These are phyloP conservation scores for Sabatieria punctata DNA, from an alignment of 2,888 invertebrate genomes.

Conservation along the genomic window DNA sequence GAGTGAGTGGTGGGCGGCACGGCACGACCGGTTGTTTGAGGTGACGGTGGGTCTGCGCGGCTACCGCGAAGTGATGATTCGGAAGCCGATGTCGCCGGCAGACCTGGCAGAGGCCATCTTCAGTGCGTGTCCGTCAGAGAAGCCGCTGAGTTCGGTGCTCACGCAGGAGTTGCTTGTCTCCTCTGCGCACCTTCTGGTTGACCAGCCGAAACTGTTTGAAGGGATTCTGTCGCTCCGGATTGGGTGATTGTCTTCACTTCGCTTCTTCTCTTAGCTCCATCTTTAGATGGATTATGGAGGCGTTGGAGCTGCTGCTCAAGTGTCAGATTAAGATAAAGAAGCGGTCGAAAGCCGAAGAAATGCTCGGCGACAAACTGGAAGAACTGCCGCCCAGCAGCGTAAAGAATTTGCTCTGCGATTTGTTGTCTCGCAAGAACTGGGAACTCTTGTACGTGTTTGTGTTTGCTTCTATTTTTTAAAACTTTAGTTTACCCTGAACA, in stretches of 20 bases:
- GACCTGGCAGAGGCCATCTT: slow-evolving; percentile 87
- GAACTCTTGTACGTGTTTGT: too few species aligned
- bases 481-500: too few species aligned
- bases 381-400: too few species aligned
- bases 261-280: neutral
- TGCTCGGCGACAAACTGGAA: too few species aligned
- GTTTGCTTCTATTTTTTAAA: too few species aligned
- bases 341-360: too few species aligned
- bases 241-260: slow-evolving; percentile 38
- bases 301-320: neutral
- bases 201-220: slow-evolving; percentile 78
- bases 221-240: slow-evolving; percentile 68
- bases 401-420: too few species aligned
- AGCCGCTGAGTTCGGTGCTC: slow-evolving; percentile 74
- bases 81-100: slow-evolving; percentile 87
- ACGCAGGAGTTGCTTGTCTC: slow-evolving; percentile 70
- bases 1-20: slow-evolving; percentile 13
- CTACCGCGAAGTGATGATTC: slow-evolving; percentile 79
- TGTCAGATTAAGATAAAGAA: too few species aligned
- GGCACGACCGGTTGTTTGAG: slow-evolving; percentile 26
- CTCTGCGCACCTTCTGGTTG: slow-evolving; percentile 77
- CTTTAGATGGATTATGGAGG: neutral
- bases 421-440: too few species aligned
- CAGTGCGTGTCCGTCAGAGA: slow-evolving; percentile 51
- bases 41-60: slow-evolving; percentile 84